Percentiles rank a stretch among this genome's conserved stretches.
These are phyloP conservation scores for Pycnonotus jocosus DNA, from an alignment of 2,113 vertebrate species.

Conservation along the genomic window DNA sequence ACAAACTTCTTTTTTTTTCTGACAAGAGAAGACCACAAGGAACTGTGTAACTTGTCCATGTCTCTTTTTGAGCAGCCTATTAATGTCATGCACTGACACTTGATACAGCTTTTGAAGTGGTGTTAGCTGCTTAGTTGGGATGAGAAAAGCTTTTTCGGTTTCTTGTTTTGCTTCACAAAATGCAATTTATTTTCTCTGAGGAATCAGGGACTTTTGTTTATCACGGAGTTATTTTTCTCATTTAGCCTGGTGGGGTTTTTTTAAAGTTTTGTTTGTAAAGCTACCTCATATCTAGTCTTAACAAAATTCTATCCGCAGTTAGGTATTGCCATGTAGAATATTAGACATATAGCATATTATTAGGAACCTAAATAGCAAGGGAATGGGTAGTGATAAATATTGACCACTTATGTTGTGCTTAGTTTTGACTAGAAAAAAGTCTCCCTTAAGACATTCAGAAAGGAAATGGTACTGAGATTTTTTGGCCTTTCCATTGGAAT, in stretches of 20 bases:
- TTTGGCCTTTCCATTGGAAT: background rate
- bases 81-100: background rate
- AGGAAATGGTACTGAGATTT: background rate
- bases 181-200: background rate
- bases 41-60: background rate
- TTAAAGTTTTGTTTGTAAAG: background rate
- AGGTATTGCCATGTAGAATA: background rate
- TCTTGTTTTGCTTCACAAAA: background rate
- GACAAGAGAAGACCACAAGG: background rate
- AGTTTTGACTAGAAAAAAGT: background rate
- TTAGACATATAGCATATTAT: background rate
- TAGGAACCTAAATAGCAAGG: background rate
- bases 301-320: background rate
- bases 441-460: background rate
- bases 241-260: background rate
- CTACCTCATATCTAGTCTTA: background rate
- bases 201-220: background rate
- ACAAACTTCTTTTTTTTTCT: background rate
- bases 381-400: background rate
- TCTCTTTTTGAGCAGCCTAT: background rate
- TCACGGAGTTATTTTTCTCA: background rate
- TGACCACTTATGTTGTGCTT: background rate
- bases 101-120: slow-evolving; percentile 1
- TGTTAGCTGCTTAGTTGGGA: background rate
- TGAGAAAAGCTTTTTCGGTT: background rate